Evolutionary conservation across 92 coral and sea anemone genomes (phyloP), one percentile per base, ranked within the genome.

Genomic region (Umimayanthus chanpuru): DNA sequence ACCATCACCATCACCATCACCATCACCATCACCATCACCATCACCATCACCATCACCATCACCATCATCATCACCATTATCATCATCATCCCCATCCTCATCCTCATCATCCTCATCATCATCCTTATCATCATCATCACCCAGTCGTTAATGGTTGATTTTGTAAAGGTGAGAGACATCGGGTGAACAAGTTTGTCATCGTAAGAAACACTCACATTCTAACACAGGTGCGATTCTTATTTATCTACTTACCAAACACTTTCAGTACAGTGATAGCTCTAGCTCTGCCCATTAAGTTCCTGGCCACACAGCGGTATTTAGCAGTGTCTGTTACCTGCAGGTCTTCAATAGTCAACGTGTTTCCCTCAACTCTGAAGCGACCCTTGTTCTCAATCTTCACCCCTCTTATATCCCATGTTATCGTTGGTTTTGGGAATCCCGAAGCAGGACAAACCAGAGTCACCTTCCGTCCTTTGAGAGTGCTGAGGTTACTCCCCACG

Each of bases 381-480:
- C 85, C 92, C 61, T 91, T 92, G 73, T 72, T 93, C 29, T 68
- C 83, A 89, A 95, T 92, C 64, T 55, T 58, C 75, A 78, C 88
- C 15, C 96, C 96, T 36, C 96, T 92, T 25, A 91, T 90, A 92
- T 91, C 89, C 98, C 98, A 95, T 49, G 94, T 80, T 89, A 95
- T 86, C 28, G 90, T 74, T 21, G 98, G 98, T 79, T 93, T 91
- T 64, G 98, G 98, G 79, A 90, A 89, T 49, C 98, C 98, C 74
- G 84, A 66, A 3, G 98, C 94, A 7, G 94, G 98, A 78, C 98
- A 95, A 40, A 92, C 85, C 55, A 95, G 91, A 79, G 98, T 95
- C 81, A 95, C 86, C 44, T 88, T 95, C 25, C 98, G 94, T 29
- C 98, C 98, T 86, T 95, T 95, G 79, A 95, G 85, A 12, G 98